Evolutionary conservation across 1,140 invertebrate species (phyloP), one percentile per base, ranked within the genome.

Genomic region (Euura lappo): DNA sequence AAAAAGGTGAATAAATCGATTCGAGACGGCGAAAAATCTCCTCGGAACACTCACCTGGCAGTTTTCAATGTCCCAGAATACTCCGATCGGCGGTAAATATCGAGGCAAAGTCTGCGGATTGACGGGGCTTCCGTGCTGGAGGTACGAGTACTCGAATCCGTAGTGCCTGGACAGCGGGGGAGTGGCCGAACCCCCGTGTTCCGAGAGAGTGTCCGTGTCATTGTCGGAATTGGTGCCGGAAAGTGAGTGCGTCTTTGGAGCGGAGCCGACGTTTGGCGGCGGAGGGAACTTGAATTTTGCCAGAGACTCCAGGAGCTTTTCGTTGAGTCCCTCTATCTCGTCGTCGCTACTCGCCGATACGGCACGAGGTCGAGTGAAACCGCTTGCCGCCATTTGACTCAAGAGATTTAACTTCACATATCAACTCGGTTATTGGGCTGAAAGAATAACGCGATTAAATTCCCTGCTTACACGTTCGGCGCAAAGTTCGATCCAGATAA

Each of bases 31-130:
- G 51, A 60, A 60, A 60, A 3, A n/a, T 11, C 43, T 13, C 11
- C 45, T 13, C 67, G 6, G 8, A 73, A 69, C 68, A 64, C 65
- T 68, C 70, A 87, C 93, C 84, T 92, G 91, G 86, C 94, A 95
- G 83, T 96, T 97, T 90, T 97, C 95, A 81, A 97, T 97, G 84
- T 97, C 96, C 96, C 96, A 97, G 87, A 97, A 97, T 68, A 97
- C 94, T 70, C 95, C 96, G 82, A 97, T 93, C 1, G 95, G 94
- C 68, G 91, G 91, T 68, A 92, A 77, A 76, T 83, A 86, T 42
- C 81, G 85, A n/a, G 81, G 79, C 44, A 76, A 69, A 71, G 78
- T 73, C 74, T 79, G 80, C 6, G 78, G 73, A 68, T 79, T 79
- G 71, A 80, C 72, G 64, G 81, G 79, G 72, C 77, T 81, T 47